These are phyloP conservation scores for Drosophila nebulosa DNA, from an alignment of 1,140 invertebrate genomes.

Conservation along the genomic window DNA sequence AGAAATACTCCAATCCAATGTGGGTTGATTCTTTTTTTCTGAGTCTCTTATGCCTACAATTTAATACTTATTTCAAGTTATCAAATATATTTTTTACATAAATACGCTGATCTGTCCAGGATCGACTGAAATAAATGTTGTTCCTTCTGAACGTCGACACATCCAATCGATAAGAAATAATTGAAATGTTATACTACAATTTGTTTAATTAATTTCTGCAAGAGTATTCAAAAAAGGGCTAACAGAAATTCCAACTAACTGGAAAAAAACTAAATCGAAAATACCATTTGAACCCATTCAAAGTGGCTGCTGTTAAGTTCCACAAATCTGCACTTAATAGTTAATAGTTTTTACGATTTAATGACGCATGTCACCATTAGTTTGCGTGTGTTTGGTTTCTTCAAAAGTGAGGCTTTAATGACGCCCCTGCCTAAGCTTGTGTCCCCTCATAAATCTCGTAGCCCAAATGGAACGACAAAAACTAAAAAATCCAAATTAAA, in stretches of 20 bases:
- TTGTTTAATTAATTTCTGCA: not conserved
- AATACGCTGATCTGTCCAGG: no score
- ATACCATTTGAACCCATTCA: conserved; percentile 43
- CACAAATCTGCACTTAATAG: conserved; percentile 36
- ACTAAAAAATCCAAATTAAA: conserved; percentile 19
- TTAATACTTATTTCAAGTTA: no score
- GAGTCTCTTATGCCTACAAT: no score
- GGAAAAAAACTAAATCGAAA: conserved; percentile 21
- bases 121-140: no score
- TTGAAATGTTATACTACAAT: no score
- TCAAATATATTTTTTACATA: no score
- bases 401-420: conserved; percentile 8
- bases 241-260: conserved; percentile 50
- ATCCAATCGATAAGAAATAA: no score
- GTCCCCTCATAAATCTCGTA: conserved; percentile 15
- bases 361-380: not conserved
- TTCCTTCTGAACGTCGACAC: no score
- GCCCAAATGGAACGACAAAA: conserved; percentile 12
- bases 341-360: conserved; percentile 28
- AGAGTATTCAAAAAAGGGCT: conserved; percentile 40
- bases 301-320: conserved; percentile 29
- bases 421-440: conserved; percentile 32
- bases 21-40: no score
- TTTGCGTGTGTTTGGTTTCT: conserved; percentile 17
- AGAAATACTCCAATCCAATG: no score